Base-by-base conservation (phyloP, 2,888 invertebrate genomes). In the Meteorus colon region DNA sequence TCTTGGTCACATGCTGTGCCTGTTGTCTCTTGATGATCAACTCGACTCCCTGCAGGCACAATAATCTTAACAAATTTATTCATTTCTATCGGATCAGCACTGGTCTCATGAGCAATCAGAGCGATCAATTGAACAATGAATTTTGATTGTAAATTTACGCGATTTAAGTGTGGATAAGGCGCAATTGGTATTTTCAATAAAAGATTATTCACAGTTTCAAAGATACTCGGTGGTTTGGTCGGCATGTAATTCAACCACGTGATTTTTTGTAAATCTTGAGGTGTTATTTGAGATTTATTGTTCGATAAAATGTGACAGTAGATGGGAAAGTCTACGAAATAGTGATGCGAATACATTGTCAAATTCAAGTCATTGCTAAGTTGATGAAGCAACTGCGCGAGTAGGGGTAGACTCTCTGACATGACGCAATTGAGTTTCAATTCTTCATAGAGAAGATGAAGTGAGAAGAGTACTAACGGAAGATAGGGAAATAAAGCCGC, bases 371-470 rank as follows among this genome's bases (percentile, higher is more conserved):
- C 97, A 60, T 92, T 91, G 0, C 96, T 92, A 60, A 98, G 87
- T 85, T 95, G 95, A 85, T 94, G 93, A 48, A 98, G 89, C 75
- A 97, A 92, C 80, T 91, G 91, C 0, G 94, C 95, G 59, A 98
- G 86, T 0, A 93, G 91, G 73, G 92, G 92, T 78, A 96, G 88
- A 81, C 95, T 93, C 74, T 93, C 93, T 66, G 92, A 92, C 81
- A 95, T 90, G 0, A 95, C 90, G 0, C 93, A 92, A 84, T 96
- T 95, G 74, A 98, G 88, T 87, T 98, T 98, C 4, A 96, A 91
- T 86, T 98, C 97, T 91, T 98, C 98, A 85, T 98, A 98, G 0
- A 97, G 91, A 41, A 98, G 91, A 90, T 98, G 98, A 48, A 98
- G 91, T 0, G 95, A 92, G 86, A 94, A 96, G 75, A 97, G 91